Base-by-base conservation (phyloP, 1,140 invertebrate genomes). In the Philaenus spumarius region DNA sequence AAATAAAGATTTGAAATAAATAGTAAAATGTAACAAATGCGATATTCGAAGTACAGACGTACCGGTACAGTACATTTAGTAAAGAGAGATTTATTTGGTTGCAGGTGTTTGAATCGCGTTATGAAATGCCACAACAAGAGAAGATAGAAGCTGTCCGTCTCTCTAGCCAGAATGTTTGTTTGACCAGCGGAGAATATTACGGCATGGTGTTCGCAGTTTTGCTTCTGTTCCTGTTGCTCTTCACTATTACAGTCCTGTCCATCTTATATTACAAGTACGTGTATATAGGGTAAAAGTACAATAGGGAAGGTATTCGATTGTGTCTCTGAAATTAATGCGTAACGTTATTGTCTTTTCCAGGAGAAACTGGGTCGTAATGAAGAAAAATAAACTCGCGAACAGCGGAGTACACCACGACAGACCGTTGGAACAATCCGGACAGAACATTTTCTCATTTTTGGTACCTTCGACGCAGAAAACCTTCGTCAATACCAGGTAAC, bases 131-230 rank as follows among this genome's bases (percentile, higher is more conserved):
- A 56, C 77, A 82, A 60, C 81, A 83, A 55, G 77, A 77, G 45
- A 50, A 48, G 9, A 39, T 60, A 73, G 75, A 80, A 37, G 77
- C 80, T 7, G 69, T 73, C 24, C 77, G 79, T 19, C 50, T 53
- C 3, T 71, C 79, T 2, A 61, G 77, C n/a, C 79, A 85, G 64
- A 80, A 78, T 22, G 80, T 90, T 22, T 90, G 88, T 64, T 77
- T 91, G 22, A 80, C 85, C 26, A 76, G 80, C 4, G 78, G 82
- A 14, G 86, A 89, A 69, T 91, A 90, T 69, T 88, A 90, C 66
- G 83, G 83, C 2, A 73, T 90, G 6, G 78, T 91, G 39, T 80
- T 81, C n/a, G 80, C 83, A 0, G 77, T 90, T 2, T 78, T 86
- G 19, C 75, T 86, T 9, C 76, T 90, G 2, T 79, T 87, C 26